Base-by-base conservation (phyloP, 1,140 invertebrate genomes). In the Caligus rogercresseyi region DNA sequence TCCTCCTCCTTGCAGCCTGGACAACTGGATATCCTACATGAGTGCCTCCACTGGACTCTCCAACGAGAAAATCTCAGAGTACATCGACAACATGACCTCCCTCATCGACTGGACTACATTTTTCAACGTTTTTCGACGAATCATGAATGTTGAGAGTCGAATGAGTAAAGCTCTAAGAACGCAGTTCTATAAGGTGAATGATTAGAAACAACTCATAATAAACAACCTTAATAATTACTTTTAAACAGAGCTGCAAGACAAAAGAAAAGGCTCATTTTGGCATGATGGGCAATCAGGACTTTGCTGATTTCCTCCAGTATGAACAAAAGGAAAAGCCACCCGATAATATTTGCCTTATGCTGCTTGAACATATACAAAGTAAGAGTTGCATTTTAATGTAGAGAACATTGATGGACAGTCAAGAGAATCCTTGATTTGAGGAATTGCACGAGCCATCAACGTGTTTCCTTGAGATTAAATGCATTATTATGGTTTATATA, bases 261-360 rank as follows among this genome's bases (percentile, higher is more conserved):
- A 56, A 56, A 56, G 54, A 56, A 21, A 20, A 25, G 16, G 54
- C 24, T 25, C 54, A 43, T 43, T 43, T 56, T 56, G 54, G 54
- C 15, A 56, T 56, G 19, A 56, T 56, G 11, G 54, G 54, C 20
- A 56, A n/a, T 13, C 24, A 18, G 2, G 20, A 20, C 24, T 56
- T 26, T 60, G 57, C 14, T 18, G 57, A 31, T 14, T 26, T 60
- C 24, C 25, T 60, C 16, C 25, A 60, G 24, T 18, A 60, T 7
- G 31, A 43, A n/a, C 31, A 43, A 43, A 43, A 43, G 31, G 31
- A 43, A 43, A n/a, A 43, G 31, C 31, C 31, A n/a, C 31, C 31
- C 7, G 7, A 7, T 43, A 7, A 43, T 43, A 11, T 43, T 7
- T 11, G 31, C n/a, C 31, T 43, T 43, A 7, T 11, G 7, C 7